Percentiles rank a stretch among this genome's conserved stretches.
Conservation (phyloP, 2,113 vertebrate species). For the Synchiropus splendidus region DNA sequence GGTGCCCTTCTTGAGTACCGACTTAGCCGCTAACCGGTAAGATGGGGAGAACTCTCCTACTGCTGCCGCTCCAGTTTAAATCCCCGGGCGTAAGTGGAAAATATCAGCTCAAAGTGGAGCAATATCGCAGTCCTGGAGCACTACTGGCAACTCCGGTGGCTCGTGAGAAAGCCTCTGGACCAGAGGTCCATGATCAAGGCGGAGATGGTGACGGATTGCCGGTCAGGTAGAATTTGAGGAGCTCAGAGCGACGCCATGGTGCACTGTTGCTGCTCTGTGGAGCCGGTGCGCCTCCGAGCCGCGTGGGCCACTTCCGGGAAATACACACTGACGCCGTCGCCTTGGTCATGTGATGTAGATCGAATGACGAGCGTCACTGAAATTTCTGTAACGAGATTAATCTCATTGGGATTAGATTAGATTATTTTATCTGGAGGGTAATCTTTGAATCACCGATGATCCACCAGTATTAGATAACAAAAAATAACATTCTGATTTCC, state of each 20-base stretch:
- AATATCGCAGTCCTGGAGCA: slow-evolving; percentile 56
- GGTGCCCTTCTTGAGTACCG: slow-evolving; percentile 51
- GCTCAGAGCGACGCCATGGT: slow-evolving; percentile 63
- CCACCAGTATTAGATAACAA: too few species aligned
- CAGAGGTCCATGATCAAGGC: slow-evolving; percentile 70
- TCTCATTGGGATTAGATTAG: too few species aligned
- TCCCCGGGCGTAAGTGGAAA: slow-evolving; percentile 63
- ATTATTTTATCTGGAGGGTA: too few species aligned
- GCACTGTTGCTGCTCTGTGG: slow-evolving; percentile 38
- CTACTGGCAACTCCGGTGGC: slow-evolving; percentile 56
- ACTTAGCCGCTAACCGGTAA: slow-evolving; percentile 54
- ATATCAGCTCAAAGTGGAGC: slow-evolving; percentile 51
- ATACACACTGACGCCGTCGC: slow-evolving; percentile 37
- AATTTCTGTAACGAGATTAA: too few species aligned
- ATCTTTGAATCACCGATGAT: too few species aligned
- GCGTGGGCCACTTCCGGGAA: slow-evolving; percentile 66
- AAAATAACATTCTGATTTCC: too few species aligned
- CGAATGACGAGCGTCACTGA: not conserved
- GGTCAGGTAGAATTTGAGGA: slow-evolving; percentile 42
- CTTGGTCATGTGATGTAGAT: slow-evolving; percentile 49
- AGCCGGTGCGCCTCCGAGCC: slow-evolving; percentile 58
- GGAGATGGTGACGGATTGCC: slow-evolving; percentile 73
- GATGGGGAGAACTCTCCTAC: slow-evolving; percentile 37
- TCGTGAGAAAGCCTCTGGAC: slow-evolving; percentile 62
- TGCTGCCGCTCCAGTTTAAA: slow-evolving; percentile 68